phyloP scores from a whole-genome alignment of 2,113 vertebrate genomes.

The Alexandromys fortis region DNA sequence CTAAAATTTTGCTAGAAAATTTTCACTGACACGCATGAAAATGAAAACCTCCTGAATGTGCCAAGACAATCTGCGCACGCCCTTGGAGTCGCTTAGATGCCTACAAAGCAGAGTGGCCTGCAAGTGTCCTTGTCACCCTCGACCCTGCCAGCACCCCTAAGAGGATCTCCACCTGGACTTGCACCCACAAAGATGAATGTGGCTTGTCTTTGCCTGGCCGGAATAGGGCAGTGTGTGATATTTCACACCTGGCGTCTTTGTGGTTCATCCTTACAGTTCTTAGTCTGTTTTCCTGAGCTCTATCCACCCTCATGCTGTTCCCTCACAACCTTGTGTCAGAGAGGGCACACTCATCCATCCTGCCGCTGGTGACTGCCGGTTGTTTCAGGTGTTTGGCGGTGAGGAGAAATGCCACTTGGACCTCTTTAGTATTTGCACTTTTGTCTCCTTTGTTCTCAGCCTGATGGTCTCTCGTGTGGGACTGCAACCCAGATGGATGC shows the following conservation, averaged over 20 bases:
- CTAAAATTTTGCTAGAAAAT: neutral
- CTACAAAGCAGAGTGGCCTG: no score
- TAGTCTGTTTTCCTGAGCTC: fast-evolving
- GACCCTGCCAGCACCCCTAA: no score
- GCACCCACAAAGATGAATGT: fast-evolving
- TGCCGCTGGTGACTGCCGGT: no score
- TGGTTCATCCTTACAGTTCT: neutral
- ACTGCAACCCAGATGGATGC: neutral
- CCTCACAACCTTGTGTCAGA: neutral
- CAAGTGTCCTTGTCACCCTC: neutral
- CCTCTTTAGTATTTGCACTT: neutral
- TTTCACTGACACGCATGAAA: neutral
- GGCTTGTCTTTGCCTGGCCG: neutral
- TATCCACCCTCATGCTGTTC: neutral
- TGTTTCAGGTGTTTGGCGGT: neutral
- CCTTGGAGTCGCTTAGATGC: neutral
- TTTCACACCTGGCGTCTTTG: neutral
- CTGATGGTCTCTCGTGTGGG: neutral
- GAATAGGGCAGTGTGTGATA: fast-evolving
- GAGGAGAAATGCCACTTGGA: no score
- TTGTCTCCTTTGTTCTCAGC: no score
- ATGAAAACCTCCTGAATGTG: neutral
- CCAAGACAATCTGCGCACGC: fast-evolving
- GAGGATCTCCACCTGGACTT: neutral
- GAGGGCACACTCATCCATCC: neutral